Evolutionary conservation across 2,113 vertebrate genomes (phyloP).

Genomic region (Callopanchax toddi): DNA sequence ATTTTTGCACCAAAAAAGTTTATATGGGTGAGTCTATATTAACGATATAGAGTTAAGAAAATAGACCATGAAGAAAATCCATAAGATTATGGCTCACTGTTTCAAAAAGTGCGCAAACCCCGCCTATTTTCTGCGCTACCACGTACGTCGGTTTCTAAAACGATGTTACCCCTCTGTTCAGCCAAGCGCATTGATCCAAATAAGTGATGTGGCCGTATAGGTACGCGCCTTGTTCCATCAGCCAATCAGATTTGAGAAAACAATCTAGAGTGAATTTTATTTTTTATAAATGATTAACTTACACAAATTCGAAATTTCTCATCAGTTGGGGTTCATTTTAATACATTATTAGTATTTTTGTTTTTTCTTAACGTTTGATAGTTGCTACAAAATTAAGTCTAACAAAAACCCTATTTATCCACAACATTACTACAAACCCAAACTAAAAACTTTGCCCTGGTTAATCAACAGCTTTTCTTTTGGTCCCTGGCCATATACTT

Average conservation of each 20-base stretch:
- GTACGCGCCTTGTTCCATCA: neutral
- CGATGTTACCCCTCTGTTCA: neutral
- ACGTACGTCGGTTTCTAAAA: neutral
- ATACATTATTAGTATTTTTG: too few relatives aligned
- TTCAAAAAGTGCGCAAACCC: neutral
- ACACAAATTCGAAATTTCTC: neutral
- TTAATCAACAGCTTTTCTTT: slow-evolving; percentile 30
- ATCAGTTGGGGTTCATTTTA: neutral
- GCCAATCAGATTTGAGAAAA: neutral
- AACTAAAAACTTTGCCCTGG: neutral
- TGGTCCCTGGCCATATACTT: neutral
- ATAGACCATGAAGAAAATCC: too few relatives aligned
- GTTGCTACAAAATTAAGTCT: too few relatives aligned
- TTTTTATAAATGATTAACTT: too few relatives aligned
- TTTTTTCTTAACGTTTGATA: too few relatives aligned
- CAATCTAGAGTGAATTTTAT: too few relatives aligned
- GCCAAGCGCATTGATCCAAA: neutral
- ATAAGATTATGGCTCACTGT: too few relatives aligned
- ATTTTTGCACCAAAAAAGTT: too few relatives aligned
- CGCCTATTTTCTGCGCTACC: neutral
- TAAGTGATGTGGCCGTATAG: slow-evolving; percentile 18
- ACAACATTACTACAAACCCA: neutral
- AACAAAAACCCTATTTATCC: too few relatives aligned
- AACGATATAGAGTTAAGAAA: too few relatives aligned
- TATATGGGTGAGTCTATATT: too few relatives aligned